Conservation (phyloP, 2,797 vertebrate genomes). For the Sebastolobus altivelis region DNA sequence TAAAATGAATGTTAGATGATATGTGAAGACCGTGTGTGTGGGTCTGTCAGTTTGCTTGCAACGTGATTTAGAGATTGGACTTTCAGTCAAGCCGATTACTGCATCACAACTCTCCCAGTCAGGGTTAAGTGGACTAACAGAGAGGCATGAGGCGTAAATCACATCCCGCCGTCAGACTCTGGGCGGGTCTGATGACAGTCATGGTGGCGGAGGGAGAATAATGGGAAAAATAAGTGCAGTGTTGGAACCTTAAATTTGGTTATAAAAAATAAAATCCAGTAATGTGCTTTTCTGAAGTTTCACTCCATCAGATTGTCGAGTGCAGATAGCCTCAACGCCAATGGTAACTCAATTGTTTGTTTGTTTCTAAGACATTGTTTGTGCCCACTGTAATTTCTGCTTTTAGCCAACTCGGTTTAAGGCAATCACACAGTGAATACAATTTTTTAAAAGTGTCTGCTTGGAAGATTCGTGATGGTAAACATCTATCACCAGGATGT, state of each 20-base stretch:
- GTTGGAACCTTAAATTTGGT: slow-evolving; percentile 37
- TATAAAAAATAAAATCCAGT: slow-evolving; percentile 41
- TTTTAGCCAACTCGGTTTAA: slow-evolving; percentile 11
- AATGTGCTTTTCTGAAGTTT: slow-evolving; percentile 33
- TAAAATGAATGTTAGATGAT: slow-evolving; percentile 22
- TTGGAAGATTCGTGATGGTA: slow-evolving; percentile 45
- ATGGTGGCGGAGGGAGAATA: background rate
- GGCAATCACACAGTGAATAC: slow-evolving; percentile 5
- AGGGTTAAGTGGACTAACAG: slow-evolving; percentile 71
- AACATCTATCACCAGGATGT: slow-evolving; percentile 62
- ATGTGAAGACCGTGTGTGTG: slow-evolving; percentile 3
- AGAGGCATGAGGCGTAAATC: slow-evolving; percentile 62
- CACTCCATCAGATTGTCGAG: slow-evolving; percentile 27
- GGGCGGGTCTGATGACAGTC: slow-evolving; percentile 49
- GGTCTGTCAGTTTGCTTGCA: background rate
- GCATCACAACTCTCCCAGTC: slow-evolving; percentile 60
- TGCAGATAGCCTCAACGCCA: background rate
- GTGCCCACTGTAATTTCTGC: background rate
- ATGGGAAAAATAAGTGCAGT: slow-evolving; percentile 35
- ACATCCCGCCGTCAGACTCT: slow-evolving; percentile 36
- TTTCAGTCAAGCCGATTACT: slow-evolving; percentile 74
- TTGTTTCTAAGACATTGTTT: slow-evolving; percentile 6
- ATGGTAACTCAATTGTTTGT: slow-evolving; percentile 24
- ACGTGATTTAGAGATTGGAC: slow-evolving; percentile 68
- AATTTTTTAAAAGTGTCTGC: background rate